Evolutionary conservation across 2,888 invertebrate species (phyloP).

Genomic region (Xanthia icteritia): DNA sequence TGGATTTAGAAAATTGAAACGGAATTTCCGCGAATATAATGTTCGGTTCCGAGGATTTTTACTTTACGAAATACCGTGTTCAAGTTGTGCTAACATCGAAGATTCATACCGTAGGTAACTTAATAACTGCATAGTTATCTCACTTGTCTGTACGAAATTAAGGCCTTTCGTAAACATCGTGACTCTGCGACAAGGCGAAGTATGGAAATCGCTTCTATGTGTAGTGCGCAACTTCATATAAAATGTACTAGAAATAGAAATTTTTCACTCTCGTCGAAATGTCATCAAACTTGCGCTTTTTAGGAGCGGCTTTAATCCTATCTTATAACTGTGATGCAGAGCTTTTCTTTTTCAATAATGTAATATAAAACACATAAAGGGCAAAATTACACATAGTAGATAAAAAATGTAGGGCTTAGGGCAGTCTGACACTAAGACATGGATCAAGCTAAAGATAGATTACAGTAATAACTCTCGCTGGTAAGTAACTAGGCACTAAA

Average conservation of each 20-base stretch:
- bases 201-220: background rate
- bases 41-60: slow-evolving; percentile 2
- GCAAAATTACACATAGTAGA: slow-evolving; percentile 18
- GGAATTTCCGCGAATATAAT: background rate
- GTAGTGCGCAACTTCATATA: background rate
- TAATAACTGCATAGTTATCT: slow-evolving; percentile 17
- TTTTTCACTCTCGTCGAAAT: background rate
- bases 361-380: slow-evolving; percentile 25
- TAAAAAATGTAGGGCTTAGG: slow-evolving; percentile 31
- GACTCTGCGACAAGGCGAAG: background rate
- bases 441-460: slow-evolving; percentile 49
- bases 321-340: background rate
- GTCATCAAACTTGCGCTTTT: background rate
- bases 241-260: background rate
- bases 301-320: background rate
- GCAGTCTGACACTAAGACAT: slow-evolving; percentile 16
- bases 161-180: background rate
- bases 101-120: background rate
- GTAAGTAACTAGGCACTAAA: slow-evolving; percentile 33
- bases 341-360: slow-evolving; percentile 7
- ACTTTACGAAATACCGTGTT: slow-evolving; percentile 5
- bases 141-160: slow-evolving; percentile 3
- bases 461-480: slow-evolving; percentile 33
- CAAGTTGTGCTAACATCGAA: background rate
- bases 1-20: background rate